These are phyloP conservation scores for Parnassius orleans DNA, from an alignment of 2,888 invertebrate genomes.

Conservation along the genomic window DNA sequence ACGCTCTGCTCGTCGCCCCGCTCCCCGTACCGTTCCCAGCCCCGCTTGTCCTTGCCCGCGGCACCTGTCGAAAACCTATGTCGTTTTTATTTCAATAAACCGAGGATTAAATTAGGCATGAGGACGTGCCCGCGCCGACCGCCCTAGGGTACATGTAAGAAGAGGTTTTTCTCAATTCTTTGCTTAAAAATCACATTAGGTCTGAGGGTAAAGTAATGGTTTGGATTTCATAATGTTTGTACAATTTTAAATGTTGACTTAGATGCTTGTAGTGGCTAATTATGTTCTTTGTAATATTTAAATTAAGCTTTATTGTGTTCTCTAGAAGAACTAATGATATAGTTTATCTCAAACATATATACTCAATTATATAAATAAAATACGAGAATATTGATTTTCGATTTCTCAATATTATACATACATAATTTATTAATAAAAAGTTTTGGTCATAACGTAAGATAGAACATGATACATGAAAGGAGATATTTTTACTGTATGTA, in stretches of 20 bases:
- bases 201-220: conserved; percentile 18
- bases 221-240: conserved; percentile 12
- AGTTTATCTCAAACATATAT: too few relatives aligned
- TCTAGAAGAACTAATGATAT: too few relatives aligned
- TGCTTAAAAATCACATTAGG: conserved; percentile 32
- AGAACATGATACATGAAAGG: too few relatives aligned
- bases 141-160: conserved; percentile 35
- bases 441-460: too few relatives aligned
- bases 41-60: conserved; percentile 48
- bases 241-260: conserved; percentile 9
- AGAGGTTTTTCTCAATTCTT: conserved; percentile 51
- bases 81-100: conserved; percentile 81
- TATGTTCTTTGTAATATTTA: too few relatives aligned
- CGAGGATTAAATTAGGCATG: conserved; percentile 78
- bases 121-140: conserved; percentile 57
- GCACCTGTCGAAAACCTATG: conserved; percentile 81
- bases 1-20: conserved; percentile 51
- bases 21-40: conserved; percentile 43
- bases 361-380: too few relatives aligned
- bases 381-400: too few relatives aligned
- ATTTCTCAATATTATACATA: too few relatives aligned
- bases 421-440: too few relatives aligned
- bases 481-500: too few relatives aligned
- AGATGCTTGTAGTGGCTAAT: too few relatives aligned
- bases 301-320: too few relatives aligned